phyloP scores from a whole-genome alignment of 2,888 invertebrate species.

The Erebia aethiops region DNA sequence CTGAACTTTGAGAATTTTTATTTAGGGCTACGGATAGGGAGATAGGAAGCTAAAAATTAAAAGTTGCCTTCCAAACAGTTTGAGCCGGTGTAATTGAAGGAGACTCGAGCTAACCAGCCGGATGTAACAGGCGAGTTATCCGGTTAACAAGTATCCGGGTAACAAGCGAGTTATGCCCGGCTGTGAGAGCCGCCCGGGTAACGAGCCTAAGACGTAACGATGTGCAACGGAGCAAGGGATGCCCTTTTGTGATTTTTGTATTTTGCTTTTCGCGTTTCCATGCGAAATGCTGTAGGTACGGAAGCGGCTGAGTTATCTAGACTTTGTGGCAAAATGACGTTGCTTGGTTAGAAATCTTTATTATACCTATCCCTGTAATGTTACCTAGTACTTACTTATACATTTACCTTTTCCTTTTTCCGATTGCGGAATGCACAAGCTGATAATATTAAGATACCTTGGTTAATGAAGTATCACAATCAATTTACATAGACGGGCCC shows the following conservation, averaged over 20 bases:
- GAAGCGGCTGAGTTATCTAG: constrained; percentile 6
- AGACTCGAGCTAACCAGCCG: constrained; percentile 76
- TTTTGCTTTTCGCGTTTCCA: constrained; percentile 23
- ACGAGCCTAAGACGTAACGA: constrained; percentile 53
- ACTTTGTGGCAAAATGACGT: neutral
- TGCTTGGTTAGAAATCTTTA: too few species aligned
- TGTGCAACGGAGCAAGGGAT: constrained; percentile 37
- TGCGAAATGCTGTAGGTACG: constrained; percentile 18
- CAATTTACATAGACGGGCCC: too few species aligned
- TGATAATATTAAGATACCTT: too few species aligned
- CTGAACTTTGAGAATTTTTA: constrained; percentile 30
- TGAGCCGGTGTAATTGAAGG: constrained; percentile 77
- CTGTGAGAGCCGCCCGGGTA: constrained; percentile 46
- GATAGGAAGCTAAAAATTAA: constrained; percentile 49
- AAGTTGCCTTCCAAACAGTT: constrained; percentile 68
- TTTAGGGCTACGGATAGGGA: constrained; percentile 10
- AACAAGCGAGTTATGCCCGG: constrained; percentile 42
- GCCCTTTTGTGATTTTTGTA: constrained; percentile 38
- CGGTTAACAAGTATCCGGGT: constrained; percentile 55
- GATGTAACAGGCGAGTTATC: constrained; percentile 71
- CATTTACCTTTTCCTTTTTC: too few species aligned
- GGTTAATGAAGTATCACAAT: too few species aligned
- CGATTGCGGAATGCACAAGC: too few species aligned
- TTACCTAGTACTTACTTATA: too few species aligned
- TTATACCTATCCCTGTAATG: neutral